Percentiles rank a stretch among this genome's conserved stretches.
phyloP scores from a whole-genome alignment of 2,888 invertebrate species.

The Callyntrura sp. region DNA sequence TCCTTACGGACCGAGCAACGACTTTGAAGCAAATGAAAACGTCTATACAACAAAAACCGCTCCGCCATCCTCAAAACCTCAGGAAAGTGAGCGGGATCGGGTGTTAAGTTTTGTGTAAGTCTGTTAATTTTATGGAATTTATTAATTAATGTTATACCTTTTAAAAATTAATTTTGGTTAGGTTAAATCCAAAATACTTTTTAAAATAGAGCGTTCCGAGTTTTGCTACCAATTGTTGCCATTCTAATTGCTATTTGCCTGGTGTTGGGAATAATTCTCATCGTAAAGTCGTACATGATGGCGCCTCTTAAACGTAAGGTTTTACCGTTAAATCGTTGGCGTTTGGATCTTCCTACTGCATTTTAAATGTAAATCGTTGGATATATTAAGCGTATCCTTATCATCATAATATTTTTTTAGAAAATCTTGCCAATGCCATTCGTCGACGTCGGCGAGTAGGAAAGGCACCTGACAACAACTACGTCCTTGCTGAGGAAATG shows the following conservation, averaged over 20 bases:
- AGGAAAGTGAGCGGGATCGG: background rate
- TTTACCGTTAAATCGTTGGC: background rate
- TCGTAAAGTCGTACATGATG: constrained; percentile 71
- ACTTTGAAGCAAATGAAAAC: too few relatives aligned
- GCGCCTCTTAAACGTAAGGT: constrained; percentile 61
- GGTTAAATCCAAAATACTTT: background rate
- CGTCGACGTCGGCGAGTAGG: constrained; percentile 55
- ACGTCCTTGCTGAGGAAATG: constrained; percentile 61
- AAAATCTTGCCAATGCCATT: constrained; percentile 65
- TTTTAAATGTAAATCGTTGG: too few relatives aligned
- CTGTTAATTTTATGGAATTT: background rate
- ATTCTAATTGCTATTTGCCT: constrained; percentile 58
- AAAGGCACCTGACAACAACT: constrained; percentile 66
- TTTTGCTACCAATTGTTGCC: constrained; percentile 50
- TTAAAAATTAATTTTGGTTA: background rate
- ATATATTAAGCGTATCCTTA: too few relatives aligned
- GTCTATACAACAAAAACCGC: too few relatives aligned
- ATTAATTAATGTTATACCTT: too few relatives aligned
- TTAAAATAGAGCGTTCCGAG: constrained; percentile 13
- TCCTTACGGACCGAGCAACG: too few relatives aligned
- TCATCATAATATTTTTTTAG: too few relatives aligned
- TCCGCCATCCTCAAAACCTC: too few relatives aligned
- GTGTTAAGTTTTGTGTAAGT: background rate
- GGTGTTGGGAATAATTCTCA: constrained; percentile 60
- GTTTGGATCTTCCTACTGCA: too few relatives aligned